Conservation (phyloP, 1,140 invertebrate species). For the Bombus huntii region DNA sequence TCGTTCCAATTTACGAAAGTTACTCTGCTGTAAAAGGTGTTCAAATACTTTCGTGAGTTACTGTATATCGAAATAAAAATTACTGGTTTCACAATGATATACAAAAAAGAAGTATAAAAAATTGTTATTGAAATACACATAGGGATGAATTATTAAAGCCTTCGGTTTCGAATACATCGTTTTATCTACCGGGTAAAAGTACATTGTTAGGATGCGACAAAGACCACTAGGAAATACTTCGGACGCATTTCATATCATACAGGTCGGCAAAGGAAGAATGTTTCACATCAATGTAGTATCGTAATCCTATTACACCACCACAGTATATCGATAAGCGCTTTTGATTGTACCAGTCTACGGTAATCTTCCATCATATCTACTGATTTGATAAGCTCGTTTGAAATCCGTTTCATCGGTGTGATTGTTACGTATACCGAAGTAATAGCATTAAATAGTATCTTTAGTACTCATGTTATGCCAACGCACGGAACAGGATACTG, state of each 20-base stretch:
- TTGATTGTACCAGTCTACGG: neutral
- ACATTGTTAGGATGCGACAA: neutral
- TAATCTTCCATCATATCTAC: slow-evolving; percentile 22
- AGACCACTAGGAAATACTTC: neutral
- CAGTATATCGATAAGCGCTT: slow-evolving; percentile 15
- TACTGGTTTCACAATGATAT: too few relatives aligned
- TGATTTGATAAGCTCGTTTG: slow-evolving; percentile 32
- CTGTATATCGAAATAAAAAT: too few relatives aligned
- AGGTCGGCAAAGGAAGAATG: slow-evolving; percentile 14
- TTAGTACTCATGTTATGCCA: neutral
- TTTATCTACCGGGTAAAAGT: too few relatives aligned
- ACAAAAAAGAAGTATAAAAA: too few relatives aligned
- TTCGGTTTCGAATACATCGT: too few relatives aligned
- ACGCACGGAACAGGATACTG: neutral
- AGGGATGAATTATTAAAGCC: too few relatives aligned
- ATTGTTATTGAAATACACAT: too few relatives aligned
- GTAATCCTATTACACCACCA: slow-evolving; percentile 12
- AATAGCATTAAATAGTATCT: neutral
- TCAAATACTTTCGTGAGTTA: too few relatives aligned
- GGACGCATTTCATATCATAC: neutral
- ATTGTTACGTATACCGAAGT: neutral
- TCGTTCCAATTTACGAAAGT: too few relatives aligned
- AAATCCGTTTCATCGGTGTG: slow-evolving; percentile 6
- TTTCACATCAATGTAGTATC: neutral
- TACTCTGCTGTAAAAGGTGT: too few relatives aligned